Base-by-base conservation (phyloP, 2,113 vertebrate species). In the Pluvianellus socialis region DNA sequence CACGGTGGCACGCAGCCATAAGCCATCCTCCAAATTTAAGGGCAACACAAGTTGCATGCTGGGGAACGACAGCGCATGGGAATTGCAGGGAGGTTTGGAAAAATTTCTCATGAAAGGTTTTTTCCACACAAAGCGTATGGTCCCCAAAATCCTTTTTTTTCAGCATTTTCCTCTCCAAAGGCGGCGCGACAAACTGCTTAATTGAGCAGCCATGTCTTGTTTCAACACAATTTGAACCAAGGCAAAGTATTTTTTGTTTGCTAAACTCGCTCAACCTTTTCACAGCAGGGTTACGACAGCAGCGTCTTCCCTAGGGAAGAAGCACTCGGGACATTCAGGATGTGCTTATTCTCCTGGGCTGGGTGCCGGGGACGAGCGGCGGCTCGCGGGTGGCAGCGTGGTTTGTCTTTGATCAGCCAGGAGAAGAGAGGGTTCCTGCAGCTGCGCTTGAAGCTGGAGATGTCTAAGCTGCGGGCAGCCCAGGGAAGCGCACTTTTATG, bases 331-430 rank as follows among this genome's bases (percentile, higher is more conserved):
- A 88, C 4, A 45, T 72, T 90, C 38, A 8, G 63, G 82, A 58
- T 42, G 14, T 3, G 1, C 52, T 85, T 92, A 53, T 26, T 40
- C 77, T 67, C 61, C 67, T 20, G 87, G 79, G 77, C 63, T 50
- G 74, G 75, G 50, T 30, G 59, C 44, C 4, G 67, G 63, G 91
- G 83, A 92, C 28, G 4, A 71, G 91, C 5, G 2, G 72, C 5
- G 14, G 71, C 82, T 82, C 18, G 8, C 2, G 8, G 88, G 86
- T 90, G 86, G 92, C 86, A 86, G 55, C 9, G 5, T n/a, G 26
- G 53, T 77, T 79, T 65, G 65, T 35, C 91, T 97, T 96, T 96
- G 94, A 95, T 97, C 94, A 90, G 55, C 55, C 28, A 47, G 2
- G 5, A 84, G 86, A 79, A 92, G 45, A 8, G 61, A 94, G 47